Base-by-base conservation (phyloP, 2,888 invertebrate genomes). In the Drosophila demipolita region DNA sequence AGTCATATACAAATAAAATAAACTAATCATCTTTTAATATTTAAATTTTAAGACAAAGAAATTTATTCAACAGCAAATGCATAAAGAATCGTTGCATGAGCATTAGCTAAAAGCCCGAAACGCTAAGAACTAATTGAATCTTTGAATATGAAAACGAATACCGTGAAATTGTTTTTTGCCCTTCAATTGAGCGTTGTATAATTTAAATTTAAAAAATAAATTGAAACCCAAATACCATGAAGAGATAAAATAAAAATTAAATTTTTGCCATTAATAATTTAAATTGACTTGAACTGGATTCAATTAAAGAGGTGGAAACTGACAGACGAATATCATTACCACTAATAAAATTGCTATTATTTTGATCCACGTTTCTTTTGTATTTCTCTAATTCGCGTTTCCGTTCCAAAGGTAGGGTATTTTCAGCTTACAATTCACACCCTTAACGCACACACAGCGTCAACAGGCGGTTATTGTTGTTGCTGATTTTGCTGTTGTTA, bases 241-340 rank as follows among this genome's bases (percentile, higher is more conserved):
- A 17, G 45, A 62, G 12, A n/a, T 48, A 50, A 57, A 20, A 12
- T 38, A 26, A 2, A 17, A 26, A 17, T 6, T 11, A 26, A 57
- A 45, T 48, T 20, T 5, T 48, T 60, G 49, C 29, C 17, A n/a
- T 33, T 26, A 71, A 68, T 65, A 70, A 66, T 71, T 67, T 63
- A 58, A 71, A 61, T 69, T 73, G 66, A 68, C 61, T 73, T 57
- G 65, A 89, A 76, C 83, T 81, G 67, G 70, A 76, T 87, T 85
- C 72, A 87, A 87, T 80, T 82, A 88, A 80, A 70, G 53, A 55
- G 66, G 62, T 65, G 52, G 36, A 36, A 57, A 75, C 52, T 75
- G 66, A 66, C 74, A 66, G 57, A 77, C 86, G 85, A 83, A 85
- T 85, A 86, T 85, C 83, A 90, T 82, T 85, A 69, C 77, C 52